Base-by-base conservation (phyloP, 2,797 vertebrate genomes). In the Staurois parvus region DNA sequence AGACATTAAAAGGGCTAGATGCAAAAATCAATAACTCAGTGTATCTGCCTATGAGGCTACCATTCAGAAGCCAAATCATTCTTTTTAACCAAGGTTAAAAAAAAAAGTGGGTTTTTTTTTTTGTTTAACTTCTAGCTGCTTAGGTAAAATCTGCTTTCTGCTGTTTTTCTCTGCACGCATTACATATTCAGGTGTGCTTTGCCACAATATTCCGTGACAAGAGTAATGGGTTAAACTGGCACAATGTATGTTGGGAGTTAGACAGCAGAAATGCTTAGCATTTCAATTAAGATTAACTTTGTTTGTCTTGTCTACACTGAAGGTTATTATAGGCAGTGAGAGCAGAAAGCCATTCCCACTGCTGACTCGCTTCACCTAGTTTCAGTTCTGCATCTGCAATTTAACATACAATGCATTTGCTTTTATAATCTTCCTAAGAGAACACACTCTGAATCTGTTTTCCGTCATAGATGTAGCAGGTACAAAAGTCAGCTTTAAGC, bases 211-310 rank as follows among this genome's bases (percentile, higher is more conserved):
- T 69, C 42, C 52, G 21, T 12, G 6, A n/a, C 72, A 73, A 40
- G 37, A 42, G 37, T 26, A 48, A 70, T 24, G 79, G 68, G 79
- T 81, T 72, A 81, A 68, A 30, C 48, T 32, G 59, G 72, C 32
- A 68, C 19, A 70, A 81, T 48, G 66, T 69, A 76, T 70, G 66
- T 76, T 59, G 48, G 79, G 84, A 70, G 32, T 72, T 28, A 76
- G 84, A 76, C 70, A 52, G 84, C 37, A 79, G 45, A 81, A 76
- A 76, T 76, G 79, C 79, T 81, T 81, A 42, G 79, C 79, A 81
- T 85, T 85, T 81, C 79, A 81, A 85, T 85, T 72, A 85, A 81
- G 78, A 85, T 85, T 81, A 85, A 79, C 45, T 68, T 76, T 85
- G 84, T 81, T 81, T 85, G 73, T 81, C 72, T 81, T 81, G 72